phyloP scores from a whole-genome alignment of 2,888 invertebrate species.

The Dynastes tityus region DNA sequence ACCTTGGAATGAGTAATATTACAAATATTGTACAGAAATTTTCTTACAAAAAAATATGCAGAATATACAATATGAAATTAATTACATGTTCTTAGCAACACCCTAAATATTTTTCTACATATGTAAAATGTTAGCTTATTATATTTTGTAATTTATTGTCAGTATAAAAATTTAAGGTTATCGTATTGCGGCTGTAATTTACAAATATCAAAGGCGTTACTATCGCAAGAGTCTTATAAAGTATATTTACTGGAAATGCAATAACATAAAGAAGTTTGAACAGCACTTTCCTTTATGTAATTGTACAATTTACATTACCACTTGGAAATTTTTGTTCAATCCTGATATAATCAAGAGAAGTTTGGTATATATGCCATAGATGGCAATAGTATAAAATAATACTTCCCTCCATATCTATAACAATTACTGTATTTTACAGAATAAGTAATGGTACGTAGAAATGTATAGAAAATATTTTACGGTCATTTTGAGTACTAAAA shows the following conservation, averaged over 20 bases:
- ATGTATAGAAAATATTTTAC: slow-evolving; percentile 39
- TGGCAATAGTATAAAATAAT: background rate
- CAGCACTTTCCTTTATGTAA: background rate
- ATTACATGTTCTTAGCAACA: slow-evolving; percentile 2
- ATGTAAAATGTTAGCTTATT: slow-evolving; percentile 24
- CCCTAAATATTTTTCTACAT: background rate
- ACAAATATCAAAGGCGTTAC: slow-evolving; percentile 11
- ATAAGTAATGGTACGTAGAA: slow-evolving; percentile 25
- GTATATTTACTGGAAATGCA: slow-evolving; percentile 21
- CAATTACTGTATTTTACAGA: slow-evolving; percentile 39
- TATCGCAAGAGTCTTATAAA: background rate
- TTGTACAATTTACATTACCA: slow-evolving; percentile 15
- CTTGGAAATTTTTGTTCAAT: slow-evolving; percentile 28
- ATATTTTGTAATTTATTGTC: slow-evolving; percentile 34
- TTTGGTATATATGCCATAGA: slow-evolving; percentile 10
- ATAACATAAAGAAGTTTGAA: background rate
- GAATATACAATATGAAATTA: slow-evolving; percentile 20
- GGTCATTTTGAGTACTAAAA: slow-evolving; percentile 28
- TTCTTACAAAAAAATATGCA: slow-evolving; percentile 17
- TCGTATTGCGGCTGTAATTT: slow-evolving; percentile 9
- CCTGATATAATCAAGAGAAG: background rate
- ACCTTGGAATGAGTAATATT: slow-evolving; percentile 53
- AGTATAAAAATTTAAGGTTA: slow-evolving; percentile 27
- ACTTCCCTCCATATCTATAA: slow-evolving; percentile 21
- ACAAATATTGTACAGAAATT: slow-evolving; percentile 48